Percentiles rank a stretch among this genome's conserved stretches.
phyloP scores from a whole-genome alignment of 2,797 vertebrate species.

The Thalassophryne amazonica region DNA sequence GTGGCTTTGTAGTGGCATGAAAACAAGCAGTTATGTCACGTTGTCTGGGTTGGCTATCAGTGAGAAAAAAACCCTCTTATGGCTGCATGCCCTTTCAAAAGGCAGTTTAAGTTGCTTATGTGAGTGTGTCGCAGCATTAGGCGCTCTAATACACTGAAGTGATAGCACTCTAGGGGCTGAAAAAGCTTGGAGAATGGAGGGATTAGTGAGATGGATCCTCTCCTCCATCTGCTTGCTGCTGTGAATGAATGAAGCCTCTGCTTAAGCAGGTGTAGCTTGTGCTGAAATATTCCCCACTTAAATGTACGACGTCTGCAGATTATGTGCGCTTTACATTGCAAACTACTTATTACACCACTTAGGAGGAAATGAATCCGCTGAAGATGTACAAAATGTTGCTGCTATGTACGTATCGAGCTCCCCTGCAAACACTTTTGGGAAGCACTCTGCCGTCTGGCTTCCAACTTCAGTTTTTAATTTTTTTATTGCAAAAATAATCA shows the following conservation, averaged over 20 bases:
- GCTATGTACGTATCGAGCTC: slow-evolving; percentile 19
- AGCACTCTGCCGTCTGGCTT: slow-evolving; percentile 14
- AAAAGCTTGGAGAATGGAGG: slow-evolving; percentile 31
- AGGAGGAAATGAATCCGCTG: slow-evolving; percentile 35
- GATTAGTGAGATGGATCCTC: slow-evolving; percentile 68
- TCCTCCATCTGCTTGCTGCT: slow-evolving; percentile 63
- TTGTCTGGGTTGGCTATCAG: slow-evolving; percentile 24
- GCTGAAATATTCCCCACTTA: slow-evolving; percentile 62
- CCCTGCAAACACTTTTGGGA: slow-evolving; percentile 26
- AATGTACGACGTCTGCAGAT: slow-evolving; percentile 66
- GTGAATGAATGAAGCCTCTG: slow-evolving; percentile 39
- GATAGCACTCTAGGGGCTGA: slow-evolving; percentile 40
- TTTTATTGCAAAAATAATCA: too few species aligned
- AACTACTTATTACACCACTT: slow-evolving; percentile 67
- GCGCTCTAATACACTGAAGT: slow-evolving; percentile 53
- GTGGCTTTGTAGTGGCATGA: slow-evolving; percentile 13
- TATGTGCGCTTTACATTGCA: slow-evolving; percentile 56
- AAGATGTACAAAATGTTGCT: slow-evolving; percentile 23
- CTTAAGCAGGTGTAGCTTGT: slow-evolving; percentile 50
- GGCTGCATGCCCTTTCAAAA: slow-evolving; percentile 34
- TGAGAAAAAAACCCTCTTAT: slow-evolving; percentile 2
- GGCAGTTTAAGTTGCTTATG: slow-evolving; percentile 63
- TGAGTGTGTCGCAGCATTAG: slow-evolving; percentile 52
- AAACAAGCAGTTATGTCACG: slow-evolving; percentile 21
- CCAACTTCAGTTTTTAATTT: too few species aligned